Conservation (phyloP, 2,888 invertebrate species). For the Eupsilia transversa region DNA sequence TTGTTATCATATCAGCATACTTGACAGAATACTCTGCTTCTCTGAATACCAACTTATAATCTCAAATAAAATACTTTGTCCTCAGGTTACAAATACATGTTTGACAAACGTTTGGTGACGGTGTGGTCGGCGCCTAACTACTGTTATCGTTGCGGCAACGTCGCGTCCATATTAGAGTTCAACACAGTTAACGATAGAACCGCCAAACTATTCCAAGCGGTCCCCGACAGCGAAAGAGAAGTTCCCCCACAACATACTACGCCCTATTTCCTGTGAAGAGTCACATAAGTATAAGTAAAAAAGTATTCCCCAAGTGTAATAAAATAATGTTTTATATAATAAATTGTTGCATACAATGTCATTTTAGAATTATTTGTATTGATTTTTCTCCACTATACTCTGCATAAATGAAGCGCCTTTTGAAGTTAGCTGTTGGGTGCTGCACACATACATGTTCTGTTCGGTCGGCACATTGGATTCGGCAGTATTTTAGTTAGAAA, state of each 20-base stretch:
- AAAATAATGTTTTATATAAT: slow-evolving; percentile 79
- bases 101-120: slow-evolving; percentile 98
- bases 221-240: slow-evolving; percentile 98
- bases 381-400: neutral
- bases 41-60: neutral
- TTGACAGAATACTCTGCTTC: neutral
- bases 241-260: slow-evolving; percentile 98
- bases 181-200: slow-evolving; percentile 94
- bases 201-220: slow-evolving; percentile 97
- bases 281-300: slow-evolving; percentile 71
- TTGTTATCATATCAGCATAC: slow-evolving; percentile 4
- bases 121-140: slow-evolving; percentile 99
- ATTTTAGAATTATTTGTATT: slow-evolving; percentile 17
- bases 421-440: too few relatives aligned
- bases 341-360: slow-evolving; percentile 80
- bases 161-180: slow-evolving; percentile 98
- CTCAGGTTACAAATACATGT: slow-evolving; percentile 99
- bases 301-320: slow-evolving; percentile 79
- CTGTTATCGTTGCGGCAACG: slow-evolving; percentile 99
- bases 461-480: neutral
- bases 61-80: slow-evolving; percentile 48
- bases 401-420: neutral
- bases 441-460: neutral
- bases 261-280: slow-evolving; percentile 97
- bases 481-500: neutral